Percentiles rank a stretch among this genome's conserved stretches.
phyloP scores from a whole-genome alignment of 2,888 invertebrate genomes.

The Eurytoma adleriae region DNA sequence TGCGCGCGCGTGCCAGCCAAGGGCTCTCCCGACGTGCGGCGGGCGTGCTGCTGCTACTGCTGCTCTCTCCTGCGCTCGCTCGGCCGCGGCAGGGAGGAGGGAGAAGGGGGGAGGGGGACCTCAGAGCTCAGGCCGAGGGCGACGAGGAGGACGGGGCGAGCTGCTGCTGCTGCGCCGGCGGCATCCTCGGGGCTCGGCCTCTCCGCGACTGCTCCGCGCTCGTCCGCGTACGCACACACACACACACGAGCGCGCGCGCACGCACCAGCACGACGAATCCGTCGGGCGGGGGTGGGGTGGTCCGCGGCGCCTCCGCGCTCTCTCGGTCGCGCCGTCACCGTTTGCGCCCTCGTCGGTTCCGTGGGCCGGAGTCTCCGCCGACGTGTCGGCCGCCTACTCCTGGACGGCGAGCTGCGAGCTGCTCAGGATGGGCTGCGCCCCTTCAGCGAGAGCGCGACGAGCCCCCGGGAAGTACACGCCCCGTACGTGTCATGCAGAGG shows the following conservation, averaged over 20 bases:
- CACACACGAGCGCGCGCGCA: not conserved
- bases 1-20: conserved; percentile 61
- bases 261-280: not conserved
- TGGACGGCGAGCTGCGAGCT: not conserved
- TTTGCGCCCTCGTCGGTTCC: no score
- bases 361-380: no score
- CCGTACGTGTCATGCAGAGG: conserved; percentile 68
- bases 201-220: conserved; percentile 29
- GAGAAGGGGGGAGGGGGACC: no score
- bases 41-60: conserved; percentile 22
- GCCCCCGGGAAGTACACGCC: conserved; percentile 72
- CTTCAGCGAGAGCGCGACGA: conserved; percentile 54
- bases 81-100: not conserved
- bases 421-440: not conserved
- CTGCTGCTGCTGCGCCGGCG: conserved; percentile 19
- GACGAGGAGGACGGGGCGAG: not conserved
- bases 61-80: conserved; percentile 6
- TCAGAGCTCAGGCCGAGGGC: no score
- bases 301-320: not conserved
- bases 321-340: not conserved
- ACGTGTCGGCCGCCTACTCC: no score
- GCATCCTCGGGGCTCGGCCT: conserved; percentile 30
- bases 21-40: conserved; percentile 47
- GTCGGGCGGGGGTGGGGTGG: not conserved
- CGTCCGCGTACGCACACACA: not conserved